Evolutionary conservation across 37 sponge, comb jelly and placozoan species (phyloP).

Genomic region (Mnemiopsis leidyi): DNA sequence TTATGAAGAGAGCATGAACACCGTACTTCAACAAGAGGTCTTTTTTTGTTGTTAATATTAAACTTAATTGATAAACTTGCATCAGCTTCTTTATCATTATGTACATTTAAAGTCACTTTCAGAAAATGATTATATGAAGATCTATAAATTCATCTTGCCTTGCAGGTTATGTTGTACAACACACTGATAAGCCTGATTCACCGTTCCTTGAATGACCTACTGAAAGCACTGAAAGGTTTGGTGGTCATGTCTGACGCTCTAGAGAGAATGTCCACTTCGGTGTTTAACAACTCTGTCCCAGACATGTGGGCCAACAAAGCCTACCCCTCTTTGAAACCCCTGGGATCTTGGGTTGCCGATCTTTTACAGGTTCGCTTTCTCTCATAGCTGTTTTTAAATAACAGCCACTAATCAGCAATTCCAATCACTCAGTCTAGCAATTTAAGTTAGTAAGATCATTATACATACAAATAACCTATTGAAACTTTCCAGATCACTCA

Average conservation of each 20-base stretch:
- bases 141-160: too few relatives aligned
- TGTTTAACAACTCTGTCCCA: conserved; percentile 89
- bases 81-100: too few relatives aligned
- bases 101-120: too few relatives aligned
- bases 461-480: too few relatives aligned
- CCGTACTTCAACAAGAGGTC: conserved; percentile 93
- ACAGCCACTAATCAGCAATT: too few relatives aligned
- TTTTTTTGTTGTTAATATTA: neutral
- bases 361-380: too few relatives aligned
- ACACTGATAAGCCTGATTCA: conserved; percentile 76
- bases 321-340: conserved; percentile 95
- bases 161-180: conserved; percentile 92
- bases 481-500: too few relatives aligned
- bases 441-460: too few relatives aligned
- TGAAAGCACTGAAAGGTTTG: conserved; percentile 90
- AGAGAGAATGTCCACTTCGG: conserved; percentile 89
- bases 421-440: too few relatives aligned
- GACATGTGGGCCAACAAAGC: conserved; percentile 89
- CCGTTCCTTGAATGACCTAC: conserved; percentile 75
- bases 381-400: too few relatives aligned
- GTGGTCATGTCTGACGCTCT: conserved; percentile 93
- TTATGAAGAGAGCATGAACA: conserved; percentile 99
- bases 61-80: too few relatives aligned
- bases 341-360: conserved; percentile 91
- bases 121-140: too few relatives aligned